These are phyloP conservation scores for Drosophila demipolita DNA, from an alignment of 2,888 invertebrate species.

Conservation along the genomic window DNA sequence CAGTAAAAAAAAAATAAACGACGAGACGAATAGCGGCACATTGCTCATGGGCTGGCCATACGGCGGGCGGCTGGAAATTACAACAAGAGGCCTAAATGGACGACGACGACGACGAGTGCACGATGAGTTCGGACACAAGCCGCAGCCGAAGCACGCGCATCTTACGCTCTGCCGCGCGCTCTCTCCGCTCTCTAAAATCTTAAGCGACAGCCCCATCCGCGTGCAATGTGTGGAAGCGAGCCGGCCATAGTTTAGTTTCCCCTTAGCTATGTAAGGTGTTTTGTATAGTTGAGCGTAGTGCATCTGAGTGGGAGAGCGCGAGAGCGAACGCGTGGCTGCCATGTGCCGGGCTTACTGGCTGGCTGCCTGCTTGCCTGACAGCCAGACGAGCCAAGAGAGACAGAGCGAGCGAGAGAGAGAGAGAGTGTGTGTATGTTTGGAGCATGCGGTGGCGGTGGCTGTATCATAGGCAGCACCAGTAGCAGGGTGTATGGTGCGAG, in stretches of 20 bases:
- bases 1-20: slow-evolving; percentile 27
- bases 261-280: slow-evolving; percentile 73
- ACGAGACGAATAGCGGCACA: slow-evolving; percentile 68
- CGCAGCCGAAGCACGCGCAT: slow-evolving; percentile 68
- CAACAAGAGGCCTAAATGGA: slow-evolving; percentile 75
- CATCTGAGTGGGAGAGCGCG: slow-evolving; percentile 77
- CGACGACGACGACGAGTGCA: slow-evolving; percentile 41
- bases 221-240: slow-evolving; percentile 53
- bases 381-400: slow-evolving; percentile 39
- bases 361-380: slow-evolving; percentile 47
- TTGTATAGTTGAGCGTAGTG: slow-evolving; percentile 75
- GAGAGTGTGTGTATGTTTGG: slow-evolving; percentile 7
- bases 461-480: slow-evolving; percentile 6
- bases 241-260: slow-evolving; percentile 70
- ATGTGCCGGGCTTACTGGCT: slow-evolving; percentile 75
- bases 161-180: slow-evolving; percentile 57
- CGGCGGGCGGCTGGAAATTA: slow-evolving; percentile 68
- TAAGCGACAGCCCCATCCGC: slow-evolving; percentile 7
- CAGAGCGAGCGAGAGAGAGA: slow-evolving; percentile 40
- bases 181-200: slow-evolving; percentile 31
- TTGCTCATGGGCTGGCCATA: slow-evolving; percentile 63
- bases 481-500: background rate
- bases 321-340: slow-evolving; percentile 68
- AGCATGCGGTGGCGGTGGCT: slow-evolving; percentile 20
- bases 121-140: slow-evolving; percentile 45